Base-by-base conservation (phyloP, 2,888 invertebrate genomes). In the Bellardia pandia region DNA sequence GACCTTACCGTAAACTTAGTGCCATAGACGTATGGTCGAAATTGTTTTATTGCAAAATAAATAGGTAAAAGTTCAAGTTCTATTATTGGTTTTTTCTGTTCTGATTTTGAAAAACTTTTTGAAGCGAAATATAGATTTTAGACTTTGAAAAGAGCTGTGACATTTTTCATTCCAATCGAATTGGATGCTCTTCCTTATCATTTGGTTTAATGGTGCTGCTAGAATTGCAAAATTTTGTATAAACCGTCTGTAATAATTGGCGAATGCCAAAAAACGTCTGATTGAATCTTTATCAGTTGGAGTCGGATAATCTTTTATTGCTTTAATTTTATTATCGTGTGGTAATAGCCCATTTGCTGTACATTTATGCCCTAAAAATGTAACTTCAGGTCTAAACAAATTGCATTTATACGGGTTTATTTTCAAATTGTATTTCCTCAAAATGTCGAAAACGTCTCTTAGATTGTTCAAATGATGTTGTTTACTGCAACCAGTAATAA, bases 1-100 rank as follows among this genome's bases (percentile, higher is more conserved):
- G 64, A 14, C 8, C 40, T 40, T 7, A 42, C 88, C 3, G 74
- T 74, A 74, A 90, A 90, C 37, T 78, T 33, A 23, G 60, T 87
- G 3, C 85, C 88, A 42, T 88, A 87, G 33, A 88, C 75, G 8
- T 89, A 88, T 74, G 88, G 86, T 69, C 66, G 53, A 78, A 89
- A 91, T 58, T 90, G 84, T 51, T 78, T 90, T 6, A 90, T 89
- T 45, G 90, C 87, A 56, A 81, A 82, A 13, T 79, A 51, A n/a
- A 79, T 80, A 3, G 80, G 64, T 14, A 56, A 16, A 6, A 42
- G 14, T 37, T 60, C 23, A 1, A 23, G 23, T 23, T 23, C 23
- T 23, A 23, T 23, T 23, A 23, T 23, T 23, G 23, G 23, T 23
- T 23, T 23, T 23, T 23, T 23, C 23, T 23, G 23, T 23, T 23